A percentile compares a stretch with the other conserved stretches of the same genome.
phyloP scores from a whole-genome alignment of 1,140 invertebrate species.

The Leguminivora glycinivorella region DNA sequence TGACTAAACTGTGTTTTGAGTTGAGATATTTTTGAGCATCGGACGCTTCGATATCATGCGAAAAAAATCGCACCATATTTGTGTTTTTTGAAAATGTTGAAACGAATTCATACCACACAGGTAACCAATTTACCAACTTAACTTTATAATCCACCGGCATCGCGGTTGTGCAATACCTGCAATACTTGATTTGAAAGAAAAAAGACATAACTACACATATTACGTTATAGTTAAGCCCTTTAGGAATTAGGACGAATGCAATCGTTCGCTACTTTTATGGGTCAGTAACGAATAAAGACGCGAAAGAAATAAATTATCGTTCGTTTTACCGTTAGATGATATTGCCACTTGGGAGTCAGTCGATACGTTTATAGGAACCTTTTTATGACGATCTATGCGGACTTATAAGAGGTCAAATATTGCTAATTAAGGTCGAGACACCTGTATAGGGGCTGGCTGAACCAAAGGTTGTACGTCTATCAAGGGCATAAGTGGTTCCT shows the following conservation, averaged over 20 bases:
- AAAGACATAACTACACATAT: background rate
- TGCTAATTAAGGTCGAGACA: too few species aligned
- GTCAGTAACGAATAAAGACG: conserved; percentile 8
- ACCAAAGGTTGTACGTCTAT: too few species aligned
- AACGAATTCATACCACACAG: background rate
- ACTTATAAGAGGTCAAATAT: too few species aligned
- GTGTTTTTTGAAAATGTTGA: background rate
- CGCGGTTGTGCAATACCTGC: background rate
- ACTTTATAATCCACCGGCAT: background rate
- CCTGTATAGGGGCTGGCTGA: too few species aligned
- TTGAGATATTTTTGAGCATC: too few species aligned
- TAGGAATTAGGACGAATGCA: background rate
- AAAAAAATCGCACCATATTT: background rate
- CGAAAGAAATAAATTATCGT: background rate
- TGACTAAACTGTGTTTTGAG: too few species aligned
- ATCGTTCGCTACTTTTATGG: conserved; percentile 4
- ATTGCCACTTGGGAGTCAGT: background rate
- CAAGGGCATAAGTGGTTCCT: too few species aligned
- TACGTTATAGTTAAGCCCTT: background rate
- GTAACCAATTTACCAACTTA: background rate
- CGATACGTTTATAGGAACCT: too few species aligned
- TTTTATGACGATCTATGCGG: too few species aligned
- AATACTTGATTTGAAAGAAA: background rate
- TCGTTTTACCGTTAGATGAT: background rate
- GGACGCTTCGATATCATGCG: too few species aligned